phyloP scores from a whole-genome alignment of 2,797 vertebrate species.

The Geotrypetes seraphini region DNA sequence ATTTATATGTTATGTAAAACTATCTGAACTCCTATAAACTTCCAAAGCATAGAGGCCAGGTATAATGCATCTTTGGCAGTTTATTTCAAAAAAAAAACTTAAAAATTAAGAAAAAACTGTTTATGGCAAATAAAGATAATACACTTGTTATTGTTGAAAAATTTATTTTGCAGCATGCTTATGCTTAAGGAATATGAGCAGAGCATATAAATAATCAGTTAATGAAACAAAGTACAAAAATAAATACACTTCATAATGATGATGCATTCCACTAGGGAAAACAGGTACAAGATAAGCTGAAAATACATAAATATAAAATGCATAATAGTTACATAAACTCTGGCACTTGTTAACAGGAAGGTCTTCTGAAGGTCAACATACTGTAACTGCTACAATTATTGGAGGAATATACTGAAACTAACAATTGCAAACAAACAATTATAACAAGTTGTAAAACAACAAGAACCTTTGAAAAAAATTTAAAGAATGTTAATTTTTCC shows the following conservation, averaged over 20 bases:
- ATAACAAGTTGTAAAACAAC: conserved; percentile 12
- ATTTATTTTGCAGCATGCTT: conserved; percentile 49
- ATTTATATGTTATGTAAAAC: no score
- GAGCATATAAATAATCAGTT: conserved; percentile 4
- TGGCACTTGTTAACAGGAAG: conserved; percentile 52
- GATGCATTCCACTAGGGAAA: conserved; percentile 40
- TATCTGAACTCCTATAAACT: no score
- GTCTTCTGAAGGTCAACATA: conserved; percentile 21
- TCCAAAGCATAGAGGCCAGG: no score
- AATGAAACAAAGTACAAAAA: conserved; percentile 58
- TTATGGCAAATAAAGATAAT: no score
- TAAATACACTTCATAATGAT: conserved; percentile 50
- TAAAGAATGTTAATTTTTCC: conserved; percentile 11
- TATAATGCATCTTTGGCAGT: no score
- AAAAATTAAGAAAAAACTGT: no score
- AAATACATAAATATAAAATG: conserved; percentile 51
- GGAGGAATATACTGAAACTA: no score
- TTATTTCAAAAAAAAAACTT: no score
- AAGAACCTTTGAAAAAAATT: conserved; percentile 22
- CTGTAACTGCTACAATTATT: conserved; percentile 1
- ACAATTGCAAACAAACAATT: no score
- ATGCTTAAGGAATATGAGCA: conserved; percentile 22
- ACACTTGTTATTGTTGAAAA: conserved; percentile 2
- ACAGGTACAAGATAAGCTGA: conserved; percentile 29
- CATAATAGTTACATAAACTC: conserved; percentile 35